Base-by-base conservation (phyloP, 2,797 vertebrate genomes). In the Lutjanus campechanus region DNA sequence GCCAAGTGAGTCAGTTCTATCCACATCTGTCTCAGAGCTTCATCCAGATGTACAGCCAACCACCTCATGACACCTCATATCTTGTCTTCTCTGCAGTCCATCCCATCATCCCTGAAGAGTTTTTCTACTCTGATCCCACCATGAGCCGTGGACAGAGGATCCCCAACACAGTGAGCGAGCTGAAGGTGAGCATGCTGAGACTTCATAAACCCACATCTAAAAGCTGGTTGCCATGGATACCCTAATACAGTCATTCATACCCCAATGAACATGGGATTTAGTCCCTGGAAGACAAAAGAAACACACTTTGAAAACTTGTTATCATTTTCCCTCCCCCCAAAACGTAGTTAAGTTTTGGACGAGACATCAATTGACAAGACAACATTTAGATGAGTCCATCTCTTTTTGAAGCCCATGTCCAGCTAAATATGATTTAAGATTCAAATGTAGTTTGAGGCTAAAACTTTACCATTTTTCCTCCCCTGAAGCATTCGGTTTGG, bases 111-210 rank as follows among this genome's bases (percentile, higher is more conserved):
- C 90, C 88, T 0, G 41, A 15, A 0, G 90, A 92, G 79, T 0
- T 69, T 1, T 90, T 88, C 85, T 91, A 92, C 84, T 64, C 51
- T 10, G 88, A 92, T 11, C 88, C 89, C 84, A 85, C 67, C 15
- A 0, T 68, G 81, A 8, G 17, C 58, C n/a, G 41, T 20, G 77
- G 82, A 43, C 51, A 11, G 20, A 84, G 90, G 88, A 85, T 91
- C 75, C 87, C 73, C 17, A 92, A 88, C 74, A 46, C 12, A 7
- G 53, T 84, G 16, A 80, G 11, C 1, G 63, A 88, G 19, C 4
- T 79, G 20, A 73, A 10, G 78, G 93, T 92, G 50, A 86, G 90
- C 63, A 13, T 53, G 64, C 17, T 13, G 17, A 4, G 25, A 19
- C 19, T 8, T 10, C 63, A 73, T 43, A 13, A 29, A 8, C 9